Evolutionary conservation across 2,888 invertebrate species (phyloP), one percentile per base, ranked within the genome.

Genomic region (Monopis laevigella): DNA sequence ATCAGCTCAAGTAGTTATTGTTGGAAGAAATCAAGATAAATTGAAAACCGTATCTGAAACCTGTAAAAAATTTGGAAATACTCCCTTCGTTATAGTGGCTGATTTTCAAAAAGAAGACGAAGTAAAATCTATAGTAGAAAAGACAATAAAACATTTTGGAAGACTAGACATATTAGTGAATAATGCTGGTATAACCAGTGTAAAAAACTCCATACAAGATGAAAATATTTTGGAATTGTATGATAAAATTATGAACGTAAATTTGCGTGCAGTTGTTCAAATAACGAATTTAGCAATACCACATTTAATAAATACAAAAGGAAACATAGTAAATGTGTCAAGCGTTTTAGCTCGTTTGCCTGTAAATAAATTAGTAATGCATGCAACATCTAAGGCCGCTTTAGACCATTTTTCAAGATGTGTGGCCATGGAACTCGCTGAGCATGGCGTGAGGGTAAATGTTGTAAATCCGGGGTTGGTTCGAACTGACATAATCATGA

Each of bases 351-450:
- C 14, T 13, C 19, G 3, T 27, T 8, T 3, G 17, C 14, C 1
- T 32, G 44, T 2, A 38, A 27, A 44, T n/a, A 45, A 12, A 39
- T 48, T 46, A 28, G 38, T 12, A 11, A 29, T 53, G 1, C 92
- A 91, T 56, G 72, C 74, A 43, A 85, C 89, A 77, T 87, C 88
- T 12, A 92, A 92, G 65, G 78, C 88, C 24, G 89, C 87, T 3
- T 52, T 91, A 10, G 90, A 90, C 61, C 89, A 90, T 53, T 83
- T 92, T 47, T 89, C 91, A 1, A 69, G 84, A 47, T 86, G 87
- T 53, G 66, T 84, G 8, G 90, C 91, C 2, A 59, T 89, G 28
- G 90, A 86, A 50, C 59, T 86, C 13, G 84, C 84, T 42, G 48
- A 62, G 1, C 70, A 77, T 51, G 74, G 61, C 10, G 84, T 89